Evolutionary conservation across 2,113 vertebrate species (phyloP).

Genomic region (Cololabis saira): DNA sequence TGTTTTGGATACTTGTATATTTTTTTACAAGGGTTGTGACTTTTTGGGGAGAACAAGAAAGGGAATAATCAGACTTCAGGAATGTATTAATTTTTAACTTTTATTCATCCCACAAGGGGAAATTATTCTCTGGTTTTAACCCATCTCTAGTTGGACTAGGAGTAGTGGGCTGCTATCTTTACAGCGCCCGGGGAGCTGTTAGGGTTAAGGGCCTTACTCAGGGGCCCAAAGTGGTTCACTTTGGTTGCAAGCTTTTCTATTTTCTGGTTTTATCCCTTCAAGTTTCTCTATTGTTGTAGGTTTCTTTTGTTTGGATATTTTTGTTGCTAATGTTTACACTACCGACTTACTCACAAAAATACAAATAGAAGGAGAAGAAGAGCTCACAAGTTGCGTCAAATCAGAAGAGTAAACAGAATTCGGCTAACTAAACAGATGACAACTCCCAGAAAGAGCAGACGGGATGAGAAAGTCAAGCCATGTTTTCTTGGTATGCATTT

Average conservation of each 20-base stretch:
- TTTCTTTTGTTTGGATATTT: not conserved
- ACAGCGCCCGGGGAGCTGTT: too few species aligned
- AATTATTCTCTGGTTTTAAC: too few species aligned
- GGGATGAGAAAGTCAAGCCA: not conserved
- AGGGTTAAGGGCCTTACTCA: too few species aligned
- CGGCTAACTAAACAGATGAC: not conserved
- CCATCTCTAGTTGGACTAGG: too few species aligned
- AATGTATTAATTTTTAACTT: too few species aligned
- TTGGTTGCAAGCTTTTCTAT: too few species aligned
- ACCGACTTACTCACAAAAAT: not conserved
- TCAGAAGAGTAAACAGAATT: constrained; percentile 6
- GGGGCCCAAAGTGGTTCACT: too few species aligned
- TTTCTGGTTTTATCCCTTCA: not conserved
- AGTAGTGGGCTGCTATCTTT: too few species aligned
- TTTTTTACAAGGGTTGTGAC: not conserved
- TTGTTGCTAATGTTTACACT: constrained; percentile 1
- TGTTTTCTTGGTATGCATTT: constrained; percentile 15
- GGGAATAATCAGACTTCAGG: not conserved
- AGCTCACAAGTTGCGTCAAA: constrained; percentile 2
- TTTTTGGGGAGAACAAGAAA: not conserved
- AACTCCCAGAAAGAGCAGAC: not conserved
- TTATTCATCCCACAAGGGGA: too few species aligned
- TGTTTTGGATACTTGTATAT: not conserved
- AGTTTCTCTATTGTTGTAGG: not conserved
- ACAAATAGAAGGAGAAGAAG: not conserved